Conservation (phyloP, 2,113 vertebrate genomes). For the Hemichromis elongatus region DNA sequence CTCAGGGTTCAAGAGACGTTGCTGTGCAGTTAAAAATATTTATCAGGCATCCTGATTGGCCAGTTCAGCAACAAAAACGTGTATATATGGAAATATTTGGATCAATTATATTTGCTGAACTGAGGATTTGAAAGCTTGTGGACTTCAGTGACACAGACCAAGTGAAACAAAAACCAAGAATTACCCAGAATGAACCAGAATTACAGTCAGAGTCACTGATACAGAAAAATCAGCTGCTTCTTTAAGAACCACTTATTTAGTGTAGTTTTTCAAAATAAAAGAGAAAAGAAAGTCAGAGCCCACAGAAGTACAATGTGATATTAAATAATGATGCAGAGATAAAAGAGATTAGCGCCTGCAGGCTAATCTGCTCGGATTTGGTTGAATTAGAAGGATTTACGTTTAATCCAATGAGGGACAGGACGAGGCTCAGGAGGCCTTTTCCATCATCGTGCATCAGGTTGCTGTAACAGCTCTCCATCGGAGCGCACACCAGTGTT, state of each 20-base stretch:
- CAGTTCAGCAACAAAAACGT: neutral
- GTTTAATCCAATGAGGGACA: slow-evolving; percentile 88
- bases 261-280: neutral
- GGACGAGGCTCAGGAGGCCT: slow-evolving; percentile 81
- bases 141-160: neutral
- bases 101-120: neutral
- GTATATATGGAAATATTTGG: neutral
- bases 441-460: slow-evolving; percentile 78
- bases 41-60: neutral
- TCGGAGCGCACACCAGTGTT: slow-evolving; percentile 79
- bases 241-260: neutral
- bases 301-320: neutral
- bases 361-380: neutral
- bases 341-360: neutral
- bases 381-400: slow-evolving; percentile 62
- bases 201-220: neutral
- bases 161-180: neutral
- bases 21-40: neutral
- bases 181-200: neutral
- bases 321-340: neutral
- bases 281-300: neutral
- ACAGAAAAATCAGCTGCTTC: neutral
- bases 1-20: too few species aligned
- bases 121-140: neutral
- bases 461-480: slow-evolving; percentile 87